phyloP scores from a whole-genome alignment of 2,113 vertebrate genomes.

The Gopherus evgoodei region DNA sequence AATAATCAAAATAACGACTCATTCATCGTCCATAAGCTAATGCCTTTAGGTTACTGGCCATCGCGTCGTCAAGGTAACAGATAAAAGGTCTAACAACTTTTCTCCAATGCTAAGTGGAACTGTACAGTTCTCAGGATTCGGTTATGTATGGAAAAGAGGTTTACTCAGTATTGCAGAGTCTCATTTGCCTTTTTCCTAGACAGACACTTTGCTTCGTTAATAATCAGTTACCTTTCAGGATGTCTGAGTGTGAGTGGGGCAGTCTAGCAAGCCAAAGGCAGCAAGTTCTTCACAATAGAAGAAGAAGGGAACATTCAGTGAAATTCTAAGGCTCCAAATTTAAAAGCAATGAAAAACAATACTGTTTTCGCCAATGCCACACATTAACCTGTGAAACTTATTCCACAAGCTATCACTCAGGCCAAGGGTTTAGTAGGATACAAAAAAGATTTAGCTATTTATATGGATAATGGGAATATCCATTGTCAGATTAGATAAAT shows the following conservation, averaged over 20 bases:
- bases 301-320: constrained; percentile 48
- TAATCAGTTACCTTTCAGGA: background rate
- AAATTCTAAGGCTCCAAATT: constrained; percentile 40
- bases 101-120: background rate
- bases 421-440: constrained; percentile 47
- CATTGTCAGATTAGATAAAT: constrained; percentile 48
- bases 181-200: background rate
- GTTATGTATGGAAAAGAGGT: background rate
- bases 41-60: background rate
- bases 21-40: background rate
- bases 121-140: background rate
- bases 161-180: background rate
- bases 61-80: background rate
- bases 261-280: constrained; percentile 10
- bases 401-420: constrained; percentile 46
- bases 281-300: background rate
- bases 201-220: background rate
- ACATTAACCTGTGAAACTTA: constrained; percentile 43
- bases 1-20: background rate
- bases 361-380: background rate
- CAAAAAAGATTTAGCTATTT: constrained; percentile 49
- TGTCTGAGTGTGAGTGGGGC: constrained; percentile 30
- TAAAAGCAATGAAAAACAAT: constrained; percentile 53
- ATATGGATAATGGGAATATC: constrained; percentile 62
- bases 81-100: background rate